Evolutionary conservation across 2,888 invertebrate species (phyloP), one percentile per base, ranked within the genome.

Genomic region (Lissonota sp.): DNA sequence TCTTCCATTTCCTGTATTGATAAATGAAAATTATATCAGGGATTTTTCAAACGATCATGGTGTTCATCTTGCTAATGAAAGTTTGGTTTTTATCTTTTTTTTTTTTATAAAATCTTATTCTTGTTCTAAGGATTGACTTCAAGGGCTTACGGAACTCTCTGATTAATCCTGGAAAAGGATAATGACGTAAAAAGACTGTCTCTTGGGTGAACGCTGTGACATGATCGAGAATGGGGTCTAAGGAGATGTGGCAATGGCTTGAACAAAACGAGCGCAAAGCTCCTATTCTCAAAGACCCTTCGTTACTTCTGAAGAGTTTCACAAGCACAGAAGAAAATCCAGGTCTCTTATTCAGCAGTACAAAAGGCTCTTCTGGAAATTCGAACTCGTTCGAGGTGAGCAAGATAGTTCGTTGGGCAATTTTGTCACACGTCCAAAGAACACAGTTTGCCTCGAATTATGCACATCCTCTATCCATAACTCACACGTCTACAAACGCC

Each of bases 341-440:
- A 12, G 16, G 64, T 67, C 26, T 51, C 57, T 51, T 74, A 46
- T 72, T 26, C 49, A 6, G 42, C 58, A 57, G 57, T 53, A 60
- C 40, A 60, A 75, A 53, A 39, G 63, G 42, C 63, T 8, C 53
- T 16, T 44, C 74, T 42, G 26, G 37, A 37, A 74, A 84, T 81
- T 80, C 77, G 80, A 74, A 84, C 80, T 80, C 77, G 80, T 80
- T 84, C 80, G 84, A 86, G 85, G 79, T 83, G 79, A 26, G 26
- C 82, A 79, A 67, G 49, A 89, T 88, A 86, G 90, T 91, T 91
- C 90, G 89, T 91, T 91, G 89, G 87, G 85, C 88, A 87, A 86
- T 83, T 88, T 89, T 88, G 89, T 89, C 88, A 87, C 88, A 84
- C 77, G 86, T 86, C 83, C 87, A 85, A 79, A 67, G 66, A 53